A percentile compares a stretch with the other conserved stretches of the same genome.
Evolutionary conservation across 2,888 invertebrate genomes (phyloP).

Genomic region (Morpho deidamia): DNA sequence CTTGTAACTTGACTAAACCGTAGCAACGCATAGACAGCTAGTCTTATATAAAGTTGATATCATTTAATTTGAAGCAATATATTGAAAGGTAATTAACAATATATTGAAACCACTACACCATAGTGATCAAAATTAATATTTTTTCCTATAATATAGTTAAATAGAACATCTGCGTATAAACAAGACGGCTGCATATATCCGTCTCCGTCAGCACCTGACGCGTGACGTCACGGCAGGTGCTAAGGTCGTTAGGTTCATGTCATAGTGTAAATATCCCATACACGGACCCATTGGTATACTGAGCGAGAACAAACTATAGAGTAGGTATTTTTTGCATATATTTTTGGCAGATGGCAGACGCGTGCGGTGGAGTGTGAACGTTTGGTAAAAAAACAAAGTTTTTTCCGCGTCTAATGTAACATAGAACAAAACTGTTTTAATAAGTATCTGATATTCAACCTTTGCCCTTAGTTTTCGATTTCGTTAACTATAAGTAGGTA

Average conservation of each 20-base stretch:
- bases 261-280: conserved; percentile 31
- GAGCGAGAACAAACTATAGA: not conserved
- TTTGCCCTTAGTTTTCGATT: too few relatives aligned
- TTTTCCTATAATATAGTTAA: not conserved
- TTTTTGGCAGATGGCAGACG: conserved; percentile 40
- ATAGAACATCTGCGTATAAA: conserved; percentile 24
- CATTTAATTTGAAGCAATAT: too few relatives aligned
- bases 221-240: conserved; percentile 49
- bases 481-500: too few relatives aligned
- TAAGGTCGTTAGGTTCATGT: conserved; percentile 35
- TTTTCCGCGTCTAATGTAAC: conserved; percentile 3
- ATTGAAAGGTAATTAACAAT: too few relatives aligned
- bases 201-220: conserved; percentile 39
- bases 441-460: too few relatives aligned
- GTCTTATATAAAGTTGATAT: too few relatives aligned
- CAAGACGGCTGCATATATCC: conserved; percentile 25
- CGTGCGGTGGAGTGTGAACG: conserved; percentile 42
- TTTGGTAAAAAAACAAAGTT: conserved; percentile 19
- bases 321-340: conserved; percentile 13
- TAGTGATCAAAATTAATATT: too few relatives aligned
- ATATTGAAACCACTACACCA: too few relatives aligned
- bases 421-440: not conserved
- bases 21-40: too few relatives aligned
- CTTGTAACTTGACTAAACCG: too few relatives aligned
- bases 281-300: conserved; percentile 11